Conservation (phyloP, 1,140 invertebrate species). For the Hyposmocoma kahamanoa region DNA sequence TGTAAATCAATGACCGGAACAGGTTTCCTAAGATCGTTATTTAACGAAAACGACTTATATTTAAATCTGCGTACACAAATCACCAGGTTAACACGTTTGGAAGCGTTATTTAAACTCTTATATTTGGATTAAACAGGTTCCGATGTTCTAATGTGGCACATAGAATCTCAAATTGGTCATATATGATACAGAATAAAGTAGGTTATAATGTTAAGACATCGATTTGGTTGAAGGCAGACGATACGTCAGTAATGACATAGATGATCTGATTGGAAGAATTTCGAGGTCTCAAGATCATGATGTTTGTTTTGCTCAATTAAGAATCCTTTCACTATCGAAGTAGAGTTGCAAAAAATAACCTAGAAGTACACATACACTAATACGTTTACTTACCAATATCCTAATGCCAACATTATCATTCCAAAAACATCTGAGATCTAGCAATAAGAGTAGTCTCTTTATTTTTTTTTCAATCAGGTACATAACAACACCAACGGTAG, state of each 20-base stretch:
- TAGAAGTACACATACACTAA: no score
- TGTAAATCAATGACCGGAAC: conserved; percentile 36
- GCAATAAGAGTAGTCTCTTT: no score
- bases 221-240: conserved; percentile 7
- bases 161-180: conserved; percentile 20
- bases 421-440: no score
- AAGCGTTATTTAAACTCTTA: conserved; percentile 8
- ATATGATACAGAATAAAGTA: conserved; percentile 23
- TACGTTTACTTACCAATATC: no score
- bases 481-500: no score
- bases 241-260: background rate
- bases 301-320: no score
- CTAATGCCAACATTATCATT: no score
- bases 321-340: no score
- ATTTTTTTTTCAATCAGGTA: no score
- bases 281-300: no score
- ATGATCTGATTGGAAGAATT: no score
- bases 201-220: conserved; percentile 21
- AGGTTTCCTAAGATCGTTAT: conserved; percentile 19
- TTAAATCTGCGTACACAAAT: conserved; percentile 25
- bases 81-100: conserved; percentile 19
- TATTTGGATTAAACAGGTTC: conserved; percentile 19
- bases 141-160: conserved; percentile 21
- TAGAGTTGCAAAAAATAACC: no score
- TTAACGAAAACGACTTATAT: conserved; percentile 16